Evolutionary conservation across 2,888 invertebrate genomes (phyloP), one percentile per base, ranked within the genome.

Genomic region (Tridacna gigas): DNA sequence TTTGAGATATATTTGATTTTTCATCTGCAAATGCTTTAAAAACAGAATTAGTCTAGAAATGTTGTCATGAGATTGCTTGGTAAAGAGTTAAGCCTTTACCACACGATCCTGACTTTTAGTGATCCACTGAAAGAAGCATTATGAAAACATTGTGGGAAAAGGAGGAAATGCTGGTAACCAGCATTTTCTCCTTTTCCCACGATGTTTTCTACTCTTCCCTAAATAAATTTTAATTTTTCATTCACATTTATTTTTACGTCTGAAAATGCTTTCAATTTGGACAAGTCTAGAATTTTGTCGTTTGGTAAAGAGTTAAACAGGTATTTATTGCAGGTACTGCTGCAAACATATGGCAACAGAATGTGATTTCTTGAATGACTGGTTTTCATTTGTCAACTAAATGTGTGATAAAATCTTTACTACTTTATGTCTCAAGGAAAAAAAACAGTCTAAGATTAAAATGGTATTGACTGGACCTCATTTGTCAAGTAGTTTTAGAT

Each of bases 401-500:
- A 75, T 37, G 65, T 48, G 75, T 47, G 61, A 75, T 63, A 75
- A 75, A 63, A 60, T 74, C 61, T 61, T 47, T 73, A 74, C n/a
- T 22, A 45, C 28, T 47, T 60, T 22, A 15, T 25, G 56, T 26
- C 37, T 28, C 3, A 67, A 63, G 13, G 67, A n/a, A 66, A 47
- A 47, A 47, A 69, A 45, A 45, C 69, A 69, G 69, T 69, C 47
- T 25, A 71, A 25, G 51, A 71, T 51, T 25, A 71, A 47, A 71
- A 67, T 63, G 67, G 67, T 2, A 67, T 67, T 1, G 71, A 71
- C 71, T 51, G 51, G 71, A 51, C 71, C 51, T 71, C 48, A 71
- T 71, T 71, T 71, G 71, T 71, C 71, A 71, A 71, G 26, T 22
- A 71, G 25, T 71, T 71, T 37, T n/a, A 51, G 71, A 71, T 71